Conservation (phyloP, 2,888 invertebrate genomes). For the Drosophila pseudotakahashii region DNA sequence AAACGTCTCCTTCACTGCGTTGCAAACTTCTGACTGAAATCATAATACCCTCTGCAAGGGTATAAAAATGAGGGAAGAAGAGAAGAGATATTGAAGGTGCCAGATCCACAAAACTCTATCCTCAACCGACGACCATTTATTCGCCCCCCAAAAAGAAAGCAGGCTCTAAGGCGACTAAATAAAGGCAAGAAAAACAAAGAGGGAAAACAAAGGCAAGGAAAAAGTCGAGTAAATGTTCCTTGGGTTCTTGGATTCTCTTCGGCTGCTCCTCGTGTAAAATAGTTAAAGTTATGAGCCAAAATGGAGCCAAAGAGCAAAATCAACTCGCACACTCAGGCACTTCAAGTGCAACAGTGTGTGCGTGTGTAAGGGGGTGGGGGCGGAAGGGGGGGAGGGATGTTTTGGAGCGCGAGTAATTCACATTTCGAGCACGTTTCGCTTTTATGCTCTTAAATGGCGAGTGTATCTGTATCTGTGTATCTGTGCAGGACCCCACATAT, state of each 20-base stretch:
- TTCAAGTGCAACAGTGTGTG: conserved; percentile 27
- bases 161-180: conserved; percentile 67
- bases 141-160: conserved; percentile 36
- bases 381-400: conserved; percentile 8
- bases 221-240: conserved; percentile 57
- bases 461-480: conserved; percentile 63
- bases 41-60: too few relatives aligned
- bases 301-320: conserved; percentile 60
- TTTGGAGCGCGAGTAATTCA: conserved; percentile 65
- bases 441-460: conserved; percentile 76
- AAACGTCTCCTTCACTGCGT: too few relatives aligned
- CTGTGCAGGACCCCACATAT: conserved; percentile 35
- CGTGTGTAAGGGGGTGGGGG: conserved; percentile 3
- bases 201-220: conserved; percentile 24
- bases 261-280: conserved; percentile 71
- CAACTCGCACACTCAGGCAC: conserved; percentile 39
- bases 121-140: neutral
- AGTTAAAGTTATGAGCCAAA: conserved; percentile 69
- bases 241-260: conserved; percentile 13
- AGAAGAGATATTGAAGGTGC: conserved; percentile 6
- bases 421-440: conserved; percentile 75
- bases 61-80: neutral
- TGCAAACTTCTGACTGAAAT: too few relatives aligned
- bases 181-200: conserved; percentile 39
- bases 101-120: conserved; percentile 3